These are phyloP conservation scores for Epirrhoe alternata DNA, from an alignment of 2,888 invertebrate genomes.

Conservation along the genomic window DNA sequence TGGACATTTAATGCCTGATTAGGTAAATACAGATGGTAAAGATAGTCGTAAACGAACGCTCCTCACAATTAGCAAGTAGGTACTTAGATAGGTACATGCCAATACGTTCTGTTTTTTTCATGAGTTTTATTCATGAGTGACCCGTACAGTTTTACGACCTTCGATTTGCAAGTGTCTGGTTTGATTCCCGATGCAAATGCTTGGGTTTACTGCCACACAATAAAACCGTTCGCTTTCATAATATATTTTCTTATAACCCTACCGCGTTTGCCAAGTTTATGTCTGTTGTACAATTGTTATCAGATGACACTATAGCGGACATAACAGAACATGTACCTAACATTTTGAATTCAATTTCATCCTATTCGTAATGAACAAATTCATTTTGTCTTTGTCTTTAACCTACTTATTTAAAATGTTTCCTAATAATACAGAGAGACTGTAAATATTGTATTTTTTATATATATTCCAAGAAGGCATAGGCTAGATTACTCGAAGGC, in stretches of 20 bases:
- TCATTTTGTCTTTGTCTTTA: too few species aligned
- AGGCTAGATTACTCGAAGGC: too few species aligned
- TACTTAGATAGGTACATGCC: slow-evolving; percentile 9
- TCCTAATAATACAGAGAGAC: too few species aligned
- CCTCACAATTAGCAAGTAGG: slow-evolving; percentile 8
- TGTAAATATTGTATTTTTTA: too few species aligned
- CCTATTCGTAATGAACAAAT: too few species aligned
- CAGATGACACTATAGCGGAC: slow-evolving; percentile 48
- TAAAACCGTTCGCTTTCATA: slow-evolving; percentile 72
- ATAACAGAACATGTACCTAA: slow-evolving; percentile 6
- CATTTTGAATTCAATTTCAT: slow-evolving; percentile 5
- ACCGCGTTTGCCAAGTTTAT: slow-evolving; percentile 58
- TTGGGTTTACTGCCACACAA: slow-evolving; percentile 69
- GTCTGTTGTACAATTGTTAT: slow-evolving; percentile 62
- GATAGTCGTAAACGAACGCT: not conserved
- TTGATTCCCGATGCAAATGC: slow-evolving; percentile 75
- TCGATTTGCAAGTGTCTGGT: slow-evolving; percentile 73
- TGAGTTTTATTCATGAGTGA: slow-evolving; percentile 73
- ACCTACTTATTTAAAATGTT: too few species aligned
- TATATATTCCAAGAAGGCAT: too few species aligned
- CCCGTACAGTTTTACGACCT: slow-evolving; percentile 74
- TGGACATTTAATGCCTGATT: too few species aligned
- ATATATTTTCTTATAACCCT: slow-evolving; percentile 65
- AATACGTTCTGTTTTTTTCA: slow-evolving; percentile 37
- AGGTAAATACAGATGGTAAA: not conserved